A percentile compares a stretch with the other conserved stretches of the same genome.
Evolutionary conservation across 2,113 vertebrate genomes (phyloP).

Genomic region (Piprites chloris): DNA sequence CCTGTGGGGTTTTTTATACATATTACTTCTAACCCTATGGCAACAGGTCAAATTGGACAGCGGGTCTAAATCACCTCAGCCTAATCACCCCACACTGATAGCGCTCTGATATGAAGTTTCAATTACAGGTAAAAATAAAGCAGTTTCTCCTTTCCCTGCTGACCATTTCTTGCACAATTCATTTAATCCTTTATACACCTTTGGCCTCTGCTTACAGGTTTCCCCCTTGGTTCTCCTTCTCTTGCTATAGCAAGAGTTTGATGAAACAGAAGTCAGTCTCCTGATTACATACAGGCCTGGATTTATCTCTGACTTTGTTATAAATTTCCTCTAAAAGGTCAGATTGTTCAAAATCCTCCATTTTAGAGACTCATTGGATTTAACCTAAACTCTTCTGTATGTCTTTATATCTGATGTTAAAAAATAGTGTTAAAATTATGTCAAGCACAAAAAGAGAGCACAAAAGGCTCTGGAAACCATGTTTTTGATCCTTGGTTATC

Average conservation of each 20-base stretch:
- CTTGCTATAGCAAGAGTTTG: background rate
- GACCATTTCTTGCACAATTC: background rate
- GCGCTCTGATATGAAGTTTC: background rate
- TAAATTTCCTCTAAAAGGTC: background rate
- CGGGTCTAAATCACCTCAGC: background rate
- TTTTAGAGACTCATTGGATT: background rate
- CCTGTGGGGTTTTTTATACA: background rate
- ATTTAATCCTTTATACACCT: background rate
- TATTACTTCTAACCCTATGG: background rate
- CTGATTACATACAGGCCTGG: background rate
- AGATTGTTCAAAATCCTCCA: background rate
- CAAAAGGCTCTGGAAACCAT: background rate
- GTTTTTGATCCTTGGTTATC: background rate
- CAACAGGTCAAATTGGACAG: background rate
- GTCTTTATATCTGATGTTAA: background rate
- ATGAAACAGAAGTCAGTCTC: background rate
- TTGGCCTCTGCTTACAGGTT: background rate
- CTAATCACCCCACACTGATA: background rate
- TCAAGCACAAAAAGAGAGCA: background rate
- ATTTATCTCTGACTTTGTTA: background rate
- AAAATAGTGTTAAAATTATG: background rate
- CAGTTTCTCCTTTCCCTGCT: background rate
- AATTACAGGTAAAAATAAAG: background rate
- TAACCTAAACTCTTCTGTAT: background rate
- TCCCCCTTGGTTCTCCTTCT: background rate